Conservation (phyloP, 2,888 invertebrate genomes). For the Branchipolynoe longqiensis region DNA sequence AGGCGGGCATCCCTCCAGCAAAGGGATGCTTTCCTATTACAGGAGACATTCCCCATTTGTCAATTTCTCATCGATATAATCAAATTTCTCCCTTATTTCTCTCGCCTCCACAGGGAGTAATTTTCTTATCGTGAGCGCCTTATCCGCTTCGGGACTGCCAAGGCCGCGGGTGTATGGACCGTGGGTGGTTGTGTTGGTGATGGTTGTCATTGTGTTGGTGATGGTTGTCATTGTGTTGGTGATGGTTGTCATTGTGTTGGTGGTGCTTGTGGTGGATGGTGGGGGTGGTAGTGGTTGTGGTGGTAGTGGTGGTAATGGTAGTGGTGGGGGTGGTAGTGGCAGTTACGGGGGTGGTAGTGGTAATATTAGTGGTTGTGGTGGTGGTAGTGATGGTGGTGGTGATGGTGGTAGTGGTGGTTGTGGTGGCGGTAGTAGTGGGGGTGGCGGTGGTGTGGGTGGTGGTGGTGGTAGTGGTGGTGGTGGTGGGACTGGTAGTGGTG, state of each 20-base stretch:
- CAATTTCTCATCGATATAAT: constrained; percentile 51
- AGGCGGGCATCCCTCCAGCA: not conserved
- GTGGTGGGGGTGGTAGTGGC: too few species aligned
- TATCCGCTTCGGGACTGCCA: too few species aligned
- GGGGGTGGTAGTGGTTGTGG: not conserved
- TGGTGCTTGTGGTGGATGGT: not conserved
- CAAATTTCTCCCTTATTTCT: constrained; percentile 38
- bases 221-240: not conserved
- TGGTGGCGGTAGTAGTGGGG: constrained; percentile 13
- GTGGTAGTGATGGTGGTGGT: not conserved
- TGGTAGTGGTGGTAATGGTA: not conserved
- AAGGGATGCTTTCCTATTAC: constrained; percentile 10
- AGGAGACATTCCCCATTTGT: constrained; percentile 37
- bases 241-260: not conserved
- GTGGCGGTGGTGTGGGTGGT: constrained; percentile 16
- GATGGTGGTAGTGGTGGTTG: not conserved
- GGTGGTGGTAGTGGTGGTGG: constrained; percentile 22
- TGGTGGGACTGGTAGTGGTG: not conserved
- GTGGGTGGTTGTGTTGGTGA: not conserved
- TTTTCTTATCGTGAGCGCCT: constrained; percentile 7
- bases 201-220: not conserved
- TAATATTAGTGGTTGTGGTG: not conserved
- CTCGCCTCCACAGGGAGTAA: not conserved
- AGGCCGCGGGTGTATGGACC: too few species aligned
- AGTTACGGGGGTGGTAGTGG: not conserved